A percentile compares a stretch with the other conserved stretches of the same genome.
These are phyloP conservation scores for Julus scandinavius DNA, from an alignment of 2,888 invertebrate species.

Conservation along the genomic window DNA sequence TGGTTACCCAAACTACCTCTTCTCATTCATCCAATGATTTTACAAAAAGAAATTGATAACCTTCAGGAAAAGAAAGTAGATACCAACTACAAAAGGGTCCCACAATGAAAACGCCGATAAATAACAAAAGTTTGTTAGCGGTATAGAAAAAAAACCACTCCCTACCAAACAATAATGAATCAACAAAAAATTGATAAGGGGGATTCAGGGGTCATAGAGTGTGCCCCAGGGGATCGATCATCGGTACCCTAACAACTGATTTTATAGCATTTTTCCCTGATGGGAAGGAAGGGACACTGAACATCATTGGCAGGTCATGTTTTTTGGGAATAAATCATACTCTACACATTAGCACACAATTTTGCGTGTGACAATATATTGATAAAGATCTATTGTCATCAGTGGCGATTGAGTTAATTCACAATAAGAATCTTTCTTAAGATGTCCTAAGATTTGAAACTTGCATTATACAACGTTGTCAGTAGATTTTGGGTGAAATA, in stretches of 20 bases:
- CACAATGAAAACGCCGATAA: conserved; percentile 17
- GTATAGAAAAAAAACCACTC: not conserved
- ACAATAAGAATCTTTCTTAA: too few relatives aligned
- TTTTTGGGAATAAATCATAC: too few relatives aligned
- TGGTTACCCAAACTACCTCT: not conserved
- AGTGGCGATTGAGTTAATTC: too few relatives aligned
- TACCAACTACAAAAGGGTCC: not conserved
- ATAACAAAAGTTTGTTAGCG: not conserved
- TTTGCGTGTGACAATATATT: too few relatives aligned
- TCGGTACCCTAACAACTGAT: not conserved
- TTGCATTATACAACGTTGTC: too few relatives aligned
- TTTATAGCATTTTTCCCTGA: not conserved
- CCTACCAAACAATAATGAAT: conserved; percentile 5
- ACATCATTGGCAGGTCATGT: not conserved
- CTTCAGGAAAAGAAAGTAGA: not conserved
- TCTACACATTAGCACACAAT: too few relatives aligned
- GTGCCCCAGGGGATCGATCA: conserved; percentile 23
- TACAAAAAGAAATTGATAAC: not conserved
- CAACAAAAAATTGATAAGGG: conserved; percentile 14
- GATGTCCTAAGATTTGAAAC: too few relatives aligned
- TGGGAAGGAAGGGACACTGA: not conserved
- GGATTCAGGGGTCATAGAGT: not conserved
- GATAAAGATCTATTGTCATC: too few relatives aligned
- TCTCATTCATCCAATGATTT: not conserved
- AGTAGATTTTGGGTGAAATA: too few relatives aligned